These are phyloP conservation scores for Thymallus thymallus DNA, from an alignment of 2,113 vertebrate genomes.

Conservation along the genomic window DNA sequence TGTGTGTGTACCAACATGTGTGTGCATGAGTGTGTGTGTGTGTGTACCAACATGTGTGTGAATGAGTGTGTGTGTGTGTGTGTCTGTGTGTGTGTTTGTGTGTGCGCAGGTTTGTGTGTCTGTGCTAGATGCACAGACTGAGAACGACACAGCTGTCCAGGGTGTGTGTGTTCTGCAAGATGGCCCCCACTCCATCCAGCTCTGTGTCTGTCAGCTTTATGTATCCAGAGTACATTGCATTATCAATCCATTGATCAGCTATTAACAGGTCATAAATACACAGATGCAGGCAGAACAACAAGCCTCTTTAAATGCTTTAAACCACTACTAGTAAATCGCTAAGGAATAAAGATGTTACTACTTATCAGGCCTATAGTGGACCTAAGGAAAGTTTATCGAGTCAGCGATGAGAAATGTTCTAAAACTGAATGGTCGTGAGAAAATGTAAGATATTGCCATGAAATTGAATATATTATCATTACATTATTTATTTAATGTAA, in stretches of 20 bases:
- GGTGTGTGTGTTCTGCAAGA: background rate
- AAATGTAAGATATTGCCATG: no score
- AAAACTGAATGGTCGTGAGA: no score
- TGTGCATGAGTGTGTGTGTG: background rate
- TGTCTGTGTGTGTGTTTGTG: background rate
- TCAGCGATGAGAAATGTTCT: no score
- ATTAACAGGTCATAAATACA: constrained; percentile 48
- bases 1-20: background rate
- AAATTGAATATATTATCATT: no score
- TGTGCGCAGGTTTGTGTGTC: background rate
- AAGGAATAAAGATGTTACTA: no score
- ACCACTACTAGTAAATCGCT: no score
- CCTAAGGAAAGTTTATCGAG: no score
- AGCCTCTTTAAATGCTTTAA: constrained; percentile 25
- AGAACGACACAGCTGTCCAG: constrained; percentile 27
- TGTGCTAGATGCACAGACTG: background rate
- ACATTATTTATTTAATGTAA: no score
- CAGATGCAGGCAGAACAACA: constrained; percentile 27
- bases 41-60: background rate
- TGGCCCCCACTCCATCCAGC: constrained; percentile 2
- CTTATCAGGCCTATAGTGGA: no score
- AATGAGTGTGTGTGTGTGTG: background rate
- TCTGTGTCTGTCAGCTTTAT: background rate
- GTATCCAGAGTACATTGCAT: constrained; percentile 32
- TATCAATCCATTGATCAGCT: constrained; percentile 49